phyloP scores from a whole-genome alignment of 2,113 vertebrate genomes.

The Anoura caudifer region DNA sequence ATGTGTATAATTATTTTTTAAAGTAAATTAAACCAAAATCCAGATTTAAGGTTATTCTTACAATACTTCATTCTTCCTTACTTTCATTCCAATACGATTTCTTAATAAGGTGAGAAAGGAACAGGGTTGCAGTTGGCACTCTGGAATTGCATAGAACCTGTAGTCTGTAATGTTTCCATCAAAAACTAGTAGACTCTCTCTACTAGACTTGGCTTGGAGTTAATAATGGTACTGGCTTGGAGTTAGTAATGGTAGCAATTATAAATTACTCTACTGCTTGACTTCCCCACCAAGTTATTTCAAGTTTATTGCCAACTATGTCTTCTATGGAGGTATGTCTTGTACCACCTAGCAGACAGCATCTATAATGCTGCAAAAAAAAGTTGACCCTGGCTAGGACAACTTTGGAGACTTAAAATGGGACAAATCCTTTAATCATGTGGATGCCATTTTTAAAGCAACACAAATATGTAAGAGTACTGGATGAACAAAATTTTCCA shows the following conservation, averaged over 20 bases:
- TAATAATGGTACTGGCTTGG: background rate
- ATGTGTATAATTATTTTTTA: background rate
- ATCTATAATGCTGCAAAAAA: background rate
- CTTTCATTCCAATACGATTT: background rate
- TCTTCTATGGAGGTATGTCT: background rate
- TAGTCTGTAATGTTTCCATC: background rate
- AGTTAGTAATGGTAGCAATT: background rate
- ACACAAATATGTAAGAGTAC: background rate
- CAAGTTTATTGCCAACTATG: background rate
- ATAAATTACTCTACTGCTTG: background rate
- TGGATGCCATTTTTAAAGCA: background rate
- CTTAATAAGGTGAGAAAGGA: background rate
- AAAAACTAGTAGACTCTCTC: background rate
- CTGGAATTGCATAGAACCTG: background rate
- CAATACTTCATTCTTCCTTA: background rate
- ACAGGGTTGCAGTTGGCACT: background rate
- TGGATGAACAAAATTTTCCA: slow-evolving; percentile 58
- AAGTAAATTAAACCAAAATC: background rate
- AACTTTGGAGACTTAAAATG: background rate
- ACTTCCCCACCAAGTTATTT: background rate
- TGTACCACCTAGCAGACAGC: background rate
- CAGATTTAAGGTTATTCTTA: slow-evolving; percentile 11
- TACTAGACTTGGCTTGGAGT: background rate
- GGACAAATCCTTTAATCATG: background rate
- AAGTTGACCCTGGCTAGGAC: background rate